Conservation (phyloP, 2,797 vertebrate genomes). For the Periparus ater region DNA sequence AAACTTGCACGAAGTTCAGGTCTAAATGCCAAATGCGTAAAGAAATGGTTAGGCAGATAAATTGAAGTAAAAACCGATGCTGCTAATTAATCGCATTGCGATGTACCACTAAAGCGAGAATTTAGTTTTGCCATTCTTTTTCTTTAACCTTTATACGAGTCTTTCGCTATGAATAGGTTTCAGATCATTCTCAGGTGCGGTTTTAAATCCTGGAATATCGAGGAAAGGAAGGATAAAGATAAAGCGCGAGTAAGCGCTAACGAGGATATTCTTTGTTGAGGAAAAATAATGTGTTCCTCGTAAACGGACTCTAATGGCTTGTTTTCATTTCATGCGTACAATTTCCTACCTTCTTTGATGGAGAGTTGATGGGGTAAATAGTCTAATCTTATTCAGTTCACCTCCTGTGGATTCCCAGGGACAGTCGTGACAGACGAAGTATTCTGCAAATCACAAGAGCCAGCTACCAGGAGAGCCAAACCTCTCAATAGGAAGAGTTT, state of each 20-base stretch:
- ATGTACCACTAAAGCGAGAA: neutral
- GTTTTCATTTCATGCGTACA: slow-evolving; percentile 73
- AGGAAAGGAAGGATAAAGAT: neutral
- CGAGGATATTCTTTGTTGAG: slow-evolving; percentile 73
- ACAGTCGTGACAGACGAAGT: slow-evolving; percentile 74
- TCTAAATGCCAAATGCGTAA: neutral
- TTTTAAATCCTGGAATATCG: neutral
- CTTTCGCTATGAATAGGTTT: neutral
- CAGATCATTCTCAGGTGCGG: neutral
- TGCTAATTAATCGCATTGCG: neutral
- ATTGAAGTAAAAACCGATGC: neutral
- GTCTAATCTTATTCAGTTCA: slow-evolving; percentile 80
- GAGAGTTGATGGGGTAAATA: slow-evolving; percentile 77
- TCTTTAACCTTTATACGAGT: neutral
- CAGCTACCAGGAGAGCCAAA: slow-evolving; percentile 41
- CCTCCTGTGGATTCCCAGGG: slow-evolving; percentile 74
- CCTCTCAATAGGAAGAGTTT: slow-evolving; percentile 31
- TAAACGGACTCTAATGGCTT: slow-evolving; percentile 70
- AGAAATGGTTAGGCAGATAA: neutral
- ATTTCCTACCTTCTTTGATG: slow-evolving; percentile 79
- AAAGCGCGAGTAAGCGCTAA: slow-evolving; percentile 65
- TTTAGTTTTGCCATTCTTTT: neutral
- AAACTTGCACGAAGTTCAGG: neutral
- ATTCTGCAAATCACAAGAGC: slow-evolving; percentile 78
- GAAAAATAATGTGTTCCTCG: slow-evolving; percentile 66